Evolutionary conservation across 2,888 invertebrate genomes (phyloP).

Genomic region (Biston betularia): DNA sequence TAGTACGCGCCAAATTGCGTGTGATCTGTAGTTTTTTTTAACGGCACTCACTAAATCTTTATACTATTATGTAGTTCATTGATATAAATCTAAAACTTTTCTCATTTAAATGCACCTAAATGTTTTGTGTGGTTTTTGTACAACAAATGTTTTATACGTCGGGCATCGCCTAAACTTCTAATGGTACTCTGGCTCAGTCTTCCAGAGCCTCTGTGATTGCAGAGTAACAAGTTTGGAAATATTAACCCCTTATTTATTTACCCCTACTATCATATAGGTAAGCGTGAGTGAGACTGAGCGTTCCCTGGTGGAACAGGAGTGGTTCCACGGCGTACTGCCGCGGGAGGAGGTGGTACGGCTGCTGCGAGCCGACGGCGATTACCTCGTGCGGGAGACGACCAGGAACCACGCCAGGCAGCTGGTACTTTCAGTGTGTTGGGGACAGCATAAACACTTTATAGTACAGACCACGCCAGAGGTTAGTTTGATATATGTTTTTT

Average conservation of each 20-base stretch:
- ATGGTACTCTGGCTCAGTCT: no score
- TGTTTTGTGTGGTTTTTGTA: no score
- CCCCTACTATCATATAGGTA: slow-evolving; percentile 58
- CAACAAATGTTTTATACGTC: no score
- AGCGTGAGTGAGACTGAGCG: slow-evolving; percentile 86
- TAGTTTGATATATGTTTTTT: slow-evolving; percentile 47
- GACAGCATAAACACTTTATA: slow-evolving; percentile 98
- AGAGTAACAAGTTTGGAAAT: no score
- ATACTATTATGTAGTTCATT: not conserved
- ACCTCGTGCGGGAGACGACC: slow-evolving; percentile 96
- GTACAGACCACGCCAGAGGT: slow-evolving; percentile 97
- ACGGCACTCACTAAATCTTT: slow-evolving; percentile 21
- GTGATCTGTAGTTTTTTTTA: slow-evolving; percentile 18
- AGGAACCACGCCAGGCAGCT: slow-evolving; percentile 96
- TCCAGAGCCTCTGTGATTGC: no score
- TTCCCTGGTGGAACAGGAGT: slow-evolving; percentile 95
- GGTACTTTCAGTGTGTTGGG: slow-evolving; percentile 98
- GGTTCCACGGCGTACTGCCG: slow-evolving; percentile 98
- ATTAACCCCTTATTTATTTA: not conserved
- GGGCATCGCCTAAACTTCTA: no score
- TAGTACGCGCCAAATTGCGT: slow-evolving; percentile 16
- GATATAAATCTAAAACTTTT: not conserved
- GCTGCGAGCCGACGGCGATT: slow-evolving; percentile 96
- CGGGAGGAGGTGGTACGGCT: slow-evolving; percentile 97
- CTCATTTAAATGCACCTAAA: not conserved